Evolutionary conservation across 2,797 vertebrate species (phyloP).

Genomic region (Pseudochirops corinnae): DNA sequence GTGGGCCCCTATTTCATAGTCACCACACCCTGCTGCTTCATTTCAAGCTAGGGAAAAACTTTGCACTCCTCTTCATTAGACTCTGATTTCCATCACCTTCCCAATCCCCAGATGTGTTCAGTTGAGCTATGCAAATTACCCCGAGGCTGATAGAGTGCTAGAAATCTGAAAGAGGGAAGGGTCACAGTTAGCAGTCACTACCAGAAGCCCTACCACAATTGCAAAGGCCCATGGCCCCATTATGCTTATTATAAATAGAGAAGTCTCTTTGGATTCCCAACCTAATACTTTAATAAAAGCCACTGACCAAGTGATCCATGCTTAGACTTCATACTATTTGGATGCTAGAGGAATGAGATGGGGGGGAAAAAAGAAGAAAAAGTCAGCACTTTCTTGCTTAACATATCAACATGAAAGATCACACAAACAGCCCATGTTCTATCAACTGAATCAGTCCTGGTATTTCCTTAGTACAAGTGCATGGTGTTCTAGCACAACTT

Average conservation of each 20-base stretch:
- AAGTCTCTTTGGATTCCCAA: conserved; percentile 33
- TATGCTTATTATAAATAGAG: not conserved
- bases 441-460: not conserved
- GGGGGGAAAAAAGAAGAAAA: not conserved
- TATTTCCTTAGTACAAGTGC: not conserved
- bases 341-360: not conserved
- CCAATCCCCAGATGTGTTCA: not conserved
- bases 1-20: not conserved
- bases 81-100: not conserved
- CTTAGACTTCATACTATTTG: not conserved
- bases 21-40: not conserved
- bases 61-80: not conserved
- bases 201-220: not conserved
- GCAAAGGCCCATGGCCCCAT: not conserved
- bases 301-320: not conserved
- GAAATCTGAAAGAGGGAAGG: not conserved
- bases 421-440: conserved; percentile 32
- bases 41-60: not conserved
- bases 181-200: not conserved
- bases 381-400: conserved; percentile 57
- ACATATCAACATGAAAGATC: conserved; percentile 36
- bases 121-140: not conserved
- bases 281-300: not conserved
- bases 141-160: not conserved
- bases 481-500: conserved; percentile 7